Conservation (phyloP, 53 echinoderm and acorn worm species). For the Echinometra lucunter region DNA sequence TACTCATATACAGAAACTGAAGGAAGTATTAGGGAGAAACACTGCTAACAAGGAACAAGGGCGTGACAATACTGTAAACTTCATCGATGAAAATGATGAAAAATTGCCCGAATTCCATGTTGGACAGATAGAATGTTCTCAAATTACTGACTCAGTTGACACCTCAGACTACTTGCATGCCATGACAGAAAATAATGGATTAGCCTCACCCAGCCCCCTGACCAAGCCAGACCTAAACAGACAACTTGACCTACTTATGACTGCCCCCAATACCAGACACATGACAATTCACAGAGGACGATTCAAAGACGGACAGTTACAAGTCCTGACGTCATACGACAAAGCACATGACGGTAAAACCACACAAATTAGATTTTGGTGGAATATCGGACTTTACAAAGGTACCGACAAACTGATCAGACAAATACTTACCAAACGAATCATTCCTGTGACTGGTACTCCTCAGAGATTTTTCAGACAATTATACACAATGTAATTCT, state of each 20-base stretch:
- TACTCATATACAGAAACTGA: slow-evolving; percentile 52
- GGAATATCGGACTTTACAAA: slow-evolving; percentile 19
- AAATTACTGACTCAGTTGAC: neutral
- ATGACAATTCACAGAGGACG: slow-evolving; percentile 53
- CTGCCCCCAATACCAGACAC: neutral
- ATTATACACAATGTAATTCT: too few relatives aligned
- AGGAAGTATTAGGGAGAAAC: neutral
- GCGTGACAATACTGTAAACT: neutral
- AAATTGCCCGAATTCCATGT: neutral
- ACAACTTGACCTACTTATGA: slow-evolving; percentile 23
- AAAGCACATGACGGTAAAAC: neutral
- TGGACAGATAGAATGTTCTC: neutral
- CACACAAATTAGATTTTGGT: slow-evolving; percentile 8
- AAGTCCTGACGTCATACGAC: slow-evolving; percentile 10
- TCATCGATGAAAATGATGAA: slow-evolving; percentile 8
- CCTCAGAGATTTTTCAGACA: neutral
- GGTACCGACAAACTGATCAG: neutral
- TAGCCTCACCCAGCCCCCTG: neutral
- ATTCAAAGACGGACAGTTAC: slow-evolving; percentile 28
- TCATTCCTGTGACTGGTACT: slow-evolving; percentile 20
- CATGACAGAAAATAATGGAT: neutral
- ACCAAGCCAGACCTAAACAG: neutral
- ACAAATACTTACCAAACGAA: neutral
- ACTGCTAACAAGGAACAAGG: neutral
- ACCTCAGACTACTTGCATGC: neutral